These are phyloP conservation scores for Rhodinocichla rosea DNA, from an alignment of 2,113 vertebrate species.

Conservation along the genomic window DNA sequence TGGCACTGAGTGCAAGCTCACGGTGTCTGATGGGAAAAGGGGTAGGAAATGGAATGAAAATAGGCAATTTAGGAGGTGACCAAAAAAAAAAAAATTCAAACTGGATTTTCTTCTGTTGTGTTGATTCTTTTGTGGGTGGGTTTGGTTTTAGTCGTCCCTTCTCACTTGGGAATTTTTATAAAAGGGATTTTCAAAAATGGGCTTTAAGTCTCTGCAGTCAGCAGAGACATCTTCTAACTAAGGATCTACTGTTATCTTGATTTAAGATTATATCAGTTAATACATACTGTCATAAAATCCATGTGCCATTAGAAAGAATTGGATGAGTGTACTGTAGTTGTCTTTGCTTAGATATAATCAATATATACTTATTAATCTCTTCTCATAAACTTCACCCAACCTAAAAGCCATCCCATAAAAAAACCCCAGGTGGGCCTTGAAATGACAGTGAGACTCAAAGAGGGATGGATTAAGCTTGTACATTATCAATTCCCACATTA, in stretches of 20 bases:
- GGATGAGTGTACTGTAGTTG: neutral
- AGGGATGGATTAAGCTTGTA: constrained; percentile 15
- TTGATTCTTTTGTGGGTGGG: neutral
- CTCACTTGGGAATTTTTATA: neutral
- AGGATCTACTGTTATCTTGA: neutral
- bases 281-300: neutral
- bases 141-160: neutral
- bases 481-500: neutral
- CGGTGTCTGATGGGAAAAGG: neutral
- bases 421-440: neutral
- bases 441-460: neutral
- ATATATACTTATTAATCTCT: neutral
- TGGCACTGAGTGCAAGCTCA: neutral
- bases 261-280: neutral
- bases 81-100: neutral
- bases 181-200: neutral
- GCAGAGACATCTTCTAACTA: neutral
- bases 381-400: constrained; percentile 4
- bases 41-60: neutral
- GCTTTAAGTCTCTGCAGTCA: too few relatives aligned
- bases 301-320: neutral
- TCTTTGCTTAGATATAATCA: neutral
- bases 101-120: neutral
- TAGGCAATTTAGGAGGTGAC: neutral
- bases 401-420: neutral